phyloP scores from a whole-genome alignment of 2,113 vertebrate genomes.

The Cyphomyrus discorhynchus region DNA sequence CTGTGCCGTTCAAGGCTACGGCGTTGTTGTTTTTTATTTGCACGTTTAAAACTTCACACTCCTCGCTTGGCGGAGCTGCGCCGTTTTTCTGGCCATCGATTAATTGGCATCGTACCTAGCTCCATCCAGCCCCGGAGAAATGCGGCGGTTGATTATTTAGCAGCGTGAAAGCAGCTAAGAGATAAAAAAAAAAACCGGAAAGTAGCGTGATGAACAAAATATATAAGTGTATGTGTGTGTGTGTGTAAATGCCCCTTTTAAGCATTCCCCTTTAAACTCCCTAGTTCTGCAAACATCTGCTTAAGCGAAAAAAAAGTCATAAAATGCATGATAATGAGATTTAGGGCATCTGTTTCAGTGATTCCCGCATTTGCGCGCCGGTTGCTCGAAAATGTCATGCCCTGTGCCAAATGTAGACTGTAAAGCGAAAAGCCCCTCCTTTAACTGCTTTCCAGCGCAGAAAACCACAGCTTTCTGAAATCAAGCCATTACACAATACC shows the following conservation, averaged over 20 bases:
- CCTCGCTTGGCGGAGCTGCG: not conserved
- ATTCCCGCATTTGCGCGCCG: slow-evolving; percentile 1
- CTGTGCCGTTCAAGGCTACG: not conserved
- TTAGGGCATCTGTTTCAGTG: slow-evolving; percentile 2
- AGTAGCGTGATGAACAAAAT: not conserved
- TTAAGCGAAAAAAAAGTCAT: not conserved
- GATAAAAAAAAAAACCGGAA: not conserved
- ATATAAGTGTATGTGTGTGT: not conserved
- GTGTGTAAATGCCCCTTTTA: not conserved
- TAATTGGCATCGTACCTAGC: not conserved
- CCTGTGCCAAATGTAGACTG: not conserved
- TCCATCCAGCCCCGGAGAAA: not conserved
- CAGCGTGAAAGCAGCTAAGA: not conserved
- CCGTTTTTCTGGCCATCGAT: not conserved
- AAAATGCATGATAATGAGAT: not conserved
- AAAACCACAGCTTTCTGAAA: slow-evolving; percentile 51
- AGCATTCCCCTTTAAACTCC: not conserved
- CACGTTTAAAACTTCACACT: not conserved
- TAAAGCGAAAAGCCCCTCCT: slow-evolving; percentile 39
- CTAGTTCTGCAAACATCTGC: slow-evolving; percentile 2
- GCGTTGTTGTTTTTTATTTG: not conserved
- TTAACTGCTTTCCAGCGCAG: slow-evolving; percentile 42
- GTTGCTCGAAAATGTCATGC: slow-evolving; percentile 6
- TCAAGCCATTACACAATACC: slow-evolving; percentile 49
- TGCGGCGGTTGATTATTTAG: not conserved